Conservation (phyloP, 2,888 invertebrate genomes). For the Rapana venosa region DNA sequence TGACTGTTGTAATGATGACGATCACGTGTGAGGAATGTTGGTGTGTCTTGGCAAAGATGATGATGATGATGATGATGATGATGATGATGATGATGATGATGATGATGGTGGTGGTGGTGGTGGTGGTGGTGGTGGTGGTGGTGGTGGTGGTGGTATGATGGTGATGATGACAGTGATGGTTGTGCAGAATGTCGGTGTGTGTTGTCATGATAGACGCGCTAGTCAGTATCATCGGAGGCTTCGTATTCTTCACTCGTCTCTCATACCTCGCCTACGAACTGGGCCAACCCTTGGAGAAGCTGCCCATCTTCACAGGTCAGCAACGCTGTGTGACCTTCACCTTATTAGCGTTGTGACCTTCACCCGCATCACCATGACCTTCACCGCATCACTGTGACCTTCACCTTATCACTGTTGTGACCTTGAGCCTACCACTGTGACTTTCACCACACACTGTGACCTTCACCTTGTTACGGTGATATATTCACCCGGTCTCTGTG, state of each 20-base stretch:
- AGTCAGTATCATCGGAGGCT: background rate
- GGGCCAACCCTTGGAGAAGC: background rate
- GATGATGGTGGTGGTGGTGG: background rate
- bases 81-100: conserved; percentile 21
- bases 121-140: background rate
- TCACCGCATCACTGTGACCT: background rate
- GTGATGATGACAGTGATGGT: background rate
- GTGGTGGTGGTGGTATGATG: conserved; percentile 12
- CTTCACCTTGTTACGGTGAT: too few relatives aligned
- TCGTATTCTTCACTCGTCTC: background rate
- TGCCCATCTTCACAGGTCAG: background rate
- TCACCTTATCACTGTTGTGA: background rate
- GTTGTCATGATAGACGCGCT: background rate
- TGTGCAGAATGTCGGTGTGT: background rate
- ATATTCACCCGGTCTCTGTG: too few relatives aligned
- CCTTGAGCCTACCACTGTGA: too few relatives aligned
- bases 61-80: conserved; percentile 19
- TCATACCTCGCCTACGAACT: background rate
- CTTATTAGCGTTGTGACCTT: background rate
- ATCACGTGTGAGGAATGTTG: too few relatives aligned
- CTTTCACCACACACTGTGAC: too few relatives aligned
- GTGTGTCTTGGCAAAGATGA: too few relatives aligned
- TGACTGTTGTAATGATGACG: conserved; percentile 1
- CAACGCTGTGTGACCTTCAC: background rate
- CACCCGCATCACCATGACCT: background rate